phyloP scores from a whole-genome alignment of 2,113 vertebrate species.

The Melanerpes formicivorus region DNA sequence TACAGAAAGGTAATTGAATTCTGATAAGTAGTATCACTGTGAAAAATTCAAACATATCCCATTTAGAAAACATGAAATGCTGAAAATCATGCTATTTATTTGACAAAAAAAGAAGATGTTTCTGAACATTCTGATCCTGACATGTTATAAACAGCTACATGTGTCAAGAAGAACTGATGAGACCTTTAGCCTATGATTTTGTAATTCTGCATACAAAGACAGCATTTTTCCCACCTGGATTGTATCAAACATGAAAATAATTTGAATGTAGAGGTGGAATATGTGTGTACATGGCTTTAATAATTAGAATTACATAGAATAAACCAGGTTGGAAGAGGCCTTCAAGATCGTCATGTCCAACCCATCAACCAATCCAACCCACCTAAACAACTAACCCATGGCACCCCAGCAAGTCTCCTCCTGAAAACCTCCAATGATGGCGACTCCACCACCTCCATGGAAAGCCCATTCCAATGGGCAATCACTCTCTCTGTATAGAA shows the following conservation, averaged over 20 bases:
- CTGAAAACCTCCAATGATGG: too few relatives aligned
- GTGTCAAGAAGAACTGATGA: background rate
- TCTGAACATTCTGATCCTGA: background rate
- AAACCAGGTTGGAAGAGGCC: too few relatives aligned
- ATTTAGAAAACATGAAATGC: background rate
- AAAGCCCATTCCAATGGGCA: too few relatives aligned
- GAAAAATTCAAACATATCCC: background rate
- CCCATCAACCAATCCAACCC: too few relatives aligned
- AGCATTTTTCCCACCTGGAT: background rate
- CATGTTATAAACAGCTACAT: background rate
- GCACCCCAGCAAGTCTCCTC: too few relatives aligned
- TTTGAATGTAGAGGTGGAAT: background rate
- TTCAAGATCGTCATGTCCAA: too few relatives aligned
- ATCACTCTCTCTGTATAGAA: too few relatives aligned
- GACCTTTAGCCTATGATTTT: background rate
- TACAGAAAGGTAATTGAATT: background rate
- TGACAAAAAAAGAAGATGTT: background rate
- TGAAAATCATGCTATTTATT: background rate
- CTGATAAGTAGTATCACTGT: background rate
- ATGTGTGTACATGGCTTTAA: background rate
- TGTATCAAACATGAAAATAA: background rate
- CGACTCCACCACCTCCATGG: too few relatives aligned
- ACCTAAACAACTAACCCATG: too few relatives aligned
- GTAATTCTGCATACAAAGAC: background rate
- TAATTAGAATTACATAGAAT: background rate